These are phyloP conservation scores for Poecile atricapillus DNA, from an alignment of 2,113 vertebrate species.

Conservation along the genomic window DNA sequence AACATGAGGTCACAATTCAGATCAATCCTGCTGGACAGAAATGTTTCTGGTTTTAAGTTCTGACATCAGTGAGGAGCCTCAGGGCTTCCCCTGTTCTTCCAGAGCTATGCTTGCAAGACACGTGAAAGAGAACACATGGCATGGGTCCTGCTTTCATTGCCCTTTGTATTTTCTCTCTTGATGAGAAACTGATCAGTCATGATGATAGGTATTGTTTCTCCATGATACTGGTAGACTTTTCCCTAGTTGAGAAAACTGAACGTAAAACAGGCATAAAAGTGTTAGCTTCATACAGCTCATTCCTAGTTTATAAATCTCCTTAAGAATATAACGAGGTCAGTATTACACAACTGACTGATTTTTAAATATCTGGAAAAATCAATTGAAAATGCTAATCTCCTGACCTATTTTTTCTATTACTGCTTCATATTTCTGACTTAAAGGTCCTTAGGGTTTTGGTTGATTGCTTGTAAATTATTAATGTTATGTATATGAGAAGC, in stretches of 20 bases:
- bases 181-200: neutral
- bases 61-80: neutral
- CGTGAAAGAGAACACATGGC: neutral
- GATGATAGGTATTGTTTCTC: neutral
- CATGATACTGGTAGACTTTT: neutral
- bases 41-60: neutral
- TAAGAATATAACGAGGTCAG: neutral
- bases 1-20: neutral
- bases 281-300: neutral
- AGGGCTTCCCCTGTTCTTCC: neutral
- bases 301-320: neutral
- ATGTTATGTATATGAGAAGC: neutral
- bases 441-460: neutral
- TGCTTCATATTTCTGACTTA: neutral
- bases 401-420: constrained; percentile 20
- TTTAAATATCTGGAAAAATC: constrained; percentile 24
- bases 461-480: constrained; percentile 24
- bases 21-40: neutral
- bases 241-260: neutral
- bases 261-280: neutral
- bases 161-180: neutral
- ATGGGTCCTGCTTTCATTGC: neutral
- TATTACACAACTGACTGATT: constrained; percentile 22
- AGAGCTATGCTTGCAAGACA: neutral
- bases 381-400: neutral